Base-by-base conservation (phyloP, 2,113 vertebrate genomes). In the Poeciliopsis retropinna region DNA sequence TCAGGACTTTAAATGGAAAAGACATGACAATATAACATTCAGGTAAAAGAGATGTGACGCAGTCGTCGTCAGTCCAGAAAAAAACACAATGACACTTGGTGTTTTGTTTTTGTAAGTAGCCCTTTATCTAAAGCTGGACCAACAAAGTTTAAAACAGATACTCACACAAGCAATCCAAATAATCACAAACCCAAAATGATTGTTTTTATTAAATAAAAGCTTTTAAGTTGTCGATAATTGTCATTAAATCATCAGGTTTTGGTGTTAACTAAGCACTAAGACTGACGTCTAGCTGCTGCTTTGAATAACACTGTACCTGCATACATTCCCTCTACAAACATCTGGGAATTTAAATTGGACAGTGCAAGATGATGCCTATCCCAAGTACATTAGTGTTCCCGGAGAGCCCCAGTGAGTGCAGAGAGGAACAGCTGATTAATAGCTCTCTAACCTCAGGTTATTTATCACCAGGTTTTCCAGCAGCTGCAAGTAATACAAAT, bases 351-450 rank as follows among this genome's bases (percentile, higher is more conserved):
- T 27, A 83, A 90, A 89, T 78, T 29, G 85, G 87, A 91, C 87
- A 81, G 70, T 76, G 72, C 61, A 78, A 70, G 80, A 86, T 89
- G 78, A 83, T 92, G 81, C 93, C 87, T 85, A 76, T 91, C 82
- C 73, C 17, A 81, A 60, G 27, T 91, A 85, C 86, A 90, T 94
- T 93, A 81, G 17, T 14, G 86, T 82, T 31, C 64, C 79, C 32
- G 44, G 0, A 84, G 64, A 78, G 60, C 67, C 39, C 37, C 0
- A 31, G 15, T 82, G 80, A 66, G 73, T 66, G 2, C 85, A 78
- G 72, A 73, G 70, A 88, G 69, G 67, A 80, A 60, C 54, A 61
- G 1, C 68, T 90, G 94, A 94, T 90, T 89, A 93, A 93, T 93
- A 74, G 81, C 88, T 85, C 77, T 85, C 77, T 32, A 67, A 75